Evolutionary conservation across 2,797 vertebrate genomes (phyloP).

Genomic region (Trematomus bernacchii): DNA sequence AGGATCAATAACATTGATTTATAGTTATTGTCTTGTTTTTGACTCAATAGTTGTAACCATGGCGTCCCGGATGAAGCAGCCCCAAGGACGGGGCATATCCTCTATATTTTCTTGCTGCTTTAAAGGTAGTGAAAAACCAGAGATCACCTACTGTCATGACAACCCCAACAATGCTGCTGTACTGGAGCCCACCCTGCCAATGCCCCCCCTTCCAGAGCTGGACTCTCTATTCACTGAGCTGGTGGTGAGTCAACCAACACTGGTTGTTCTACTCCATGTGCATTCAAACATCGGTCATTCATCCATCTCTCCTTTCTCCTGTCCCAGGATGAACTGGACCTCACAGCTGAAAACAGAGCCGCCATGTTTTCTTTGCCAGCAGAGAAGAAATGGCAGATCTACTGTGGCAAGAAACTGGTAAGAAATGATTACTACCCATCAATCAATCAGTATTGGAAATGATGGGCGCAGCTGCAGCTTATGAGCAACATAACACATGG

Average conservation of each 20-base stretch:
- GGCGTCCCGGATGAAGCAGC: slow-evolving; percentile 85
- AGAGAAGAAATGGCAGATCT: slow-evolving; percentile 98
- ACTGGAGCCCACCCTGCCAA: slow-evolving; percentile 89
- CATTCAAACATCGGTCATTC: background rate
- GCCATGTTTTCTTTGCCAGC: slow-evolving; percentile 95
- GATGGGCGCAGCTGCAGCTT: background rate
- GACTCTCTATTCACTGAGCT: slow-evolving; percentile 93
- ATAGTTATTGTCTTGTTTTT: background rate
- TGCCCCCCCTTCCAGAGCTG: slow-evolving; percentile 91
- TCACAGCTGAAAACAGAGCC: slow-evolving; percentile 92
- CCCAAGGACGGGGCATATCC: slow-evolving; percentile 75
- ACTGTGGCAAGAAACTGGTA: slow-evolving; percentile 96
- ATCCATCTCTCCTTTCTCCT: background rate
- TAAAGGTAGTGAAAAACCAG: slow-evolving; percentile 89
- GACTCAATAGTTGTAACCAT: slow-evolving; percentile 75
- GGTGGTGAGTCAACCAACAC: slow-evolving; percentile 84
- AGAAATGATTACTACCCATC: slow-evolving; percentile 38
- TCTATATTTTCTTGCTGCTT: slow-evolving; percentile 95
- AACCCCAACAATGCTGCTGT: slow-evolving; percentile 84
- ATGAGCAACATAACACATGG: too few relatives aligned
- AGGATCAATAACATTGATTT: background rate
- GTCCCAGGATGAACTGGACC: slow-evolving; percentile 94
- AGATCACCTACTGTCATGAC: slow-evolving; percentile 92
- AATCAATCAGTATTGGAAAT: background rate
- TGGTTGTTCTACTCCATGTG: background rate